A percentile compares a stretch with the other conserved stretches of the same genome.
Evolutionary conservation across 2,113 vertebrate genomes (phyloP).

Genomic region (Neolamprologus fasciatus): DNA sequence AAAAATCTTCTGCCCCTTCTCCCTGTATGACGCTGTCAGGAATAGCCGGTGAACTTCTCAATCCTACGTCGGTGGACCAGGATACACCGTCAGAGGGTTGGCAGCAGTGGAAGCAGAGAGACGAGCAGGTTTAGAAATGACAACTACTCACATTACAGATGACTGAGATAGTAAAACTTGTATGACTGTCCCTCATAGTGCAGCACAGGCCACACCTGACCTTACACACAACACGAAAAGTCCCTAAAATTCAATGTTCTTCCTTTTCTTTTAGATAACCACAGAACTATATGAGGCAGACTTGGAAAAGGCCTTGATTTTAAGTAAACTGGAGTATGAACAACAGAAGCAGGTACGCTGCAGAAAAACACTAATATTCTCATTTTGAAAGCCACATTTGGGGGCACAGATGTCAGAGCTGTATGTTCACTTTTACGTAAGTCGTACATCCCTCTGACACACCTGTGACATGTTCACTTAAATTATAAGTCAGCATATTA

Average conservation of each 20-base stretch:
- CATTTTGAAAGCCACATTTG: background rate
- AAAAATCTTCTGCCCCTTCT: conserved; percentile 73
- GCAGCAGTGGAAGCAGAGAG: conserved; percentile 90
- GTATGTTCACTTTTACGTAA: background rate
- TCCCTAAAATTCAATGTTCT: background rate
- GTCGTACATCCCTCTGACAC: background rate
- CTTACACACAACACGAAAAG: background rate
- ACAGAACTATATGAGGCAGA: conserved; percentile 93
- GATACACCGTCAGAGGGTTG: conserved; percentile 75
- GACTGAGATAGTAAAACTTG: background rate
- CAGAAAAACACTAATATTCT: background rate
- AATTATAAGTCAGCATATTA: background rate
- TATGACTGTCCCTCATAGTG: background rate
- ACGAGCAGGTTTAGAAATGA: conserved; percentile 81
- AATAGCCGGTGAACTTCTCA: conserved; percentile 74
- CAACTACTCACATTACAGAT: background rate
- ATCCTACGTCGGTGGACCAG: conserved; percentile 51
- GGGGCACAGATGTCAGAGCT: background rate
- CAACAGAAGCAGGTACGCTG: conserved; percentile 80
- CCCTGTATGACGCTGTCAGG: conserved; percentile 56
- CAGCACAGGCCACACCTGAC: background rate
- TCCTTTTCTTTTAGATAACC: conserved; percentile 73
- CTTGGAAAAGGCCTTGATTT: conserved; percentile 89
- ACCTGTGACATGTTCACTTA: background rate
- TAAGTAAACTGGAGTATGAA: conserved; percentile 90